These are phyloP conservation scores for Malurus cyaneus DNA, from an alignment of 2,113 vertebrate genomes.

Conservation along the genomic window DNA sequence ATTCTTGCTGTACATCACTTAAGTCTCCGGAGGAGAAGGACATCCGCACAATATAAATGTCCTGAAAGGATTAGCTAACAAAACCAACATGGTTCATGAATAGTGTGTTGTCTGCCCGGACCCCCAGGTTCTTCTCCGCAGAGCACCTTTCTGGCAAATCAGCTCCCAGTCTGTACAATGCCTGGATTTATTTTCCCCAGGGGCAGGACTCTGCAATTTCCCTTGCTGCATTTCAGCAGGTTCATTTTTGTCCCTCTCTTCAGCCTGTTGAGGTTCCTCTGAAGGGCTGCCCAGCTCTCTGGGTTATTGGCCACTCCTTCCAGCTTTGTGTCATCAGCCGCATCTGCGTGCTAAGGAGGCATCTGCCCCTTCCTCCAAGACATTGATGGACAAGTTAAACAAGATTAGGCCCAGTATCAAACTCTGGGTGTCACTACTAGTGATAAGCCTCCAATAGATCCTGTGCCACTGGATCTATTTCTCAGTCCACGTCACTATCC, in stretches of 20 bases:
- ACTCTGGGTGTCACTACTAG: background rate
- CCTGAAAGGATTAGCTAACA: background rate
- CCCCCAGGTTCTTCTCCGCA: background rate
- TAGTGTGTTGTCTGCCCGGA: background rate
- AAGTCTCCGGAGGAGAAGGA: background rate
- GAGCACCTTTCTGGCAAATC: background rate
- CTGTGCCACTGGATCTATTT: background rate
- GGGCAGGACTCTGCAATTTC: background rate
- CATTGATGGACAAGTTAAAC: background rate
- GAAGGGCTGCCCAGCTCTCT: background rate
- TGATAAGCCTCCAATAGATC: background rate
- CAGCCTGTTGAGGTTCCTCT: background rate
- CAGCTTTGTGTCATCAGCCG: accelerated
- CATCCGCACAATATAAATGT: background rate
- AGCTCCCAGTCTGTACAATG: background rate
- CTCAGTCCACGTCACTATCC: background rate
- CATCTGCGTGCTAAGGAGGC: background rate
- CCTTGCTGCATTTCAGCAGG: background rate
- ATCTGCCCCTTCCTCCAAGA: background rate
- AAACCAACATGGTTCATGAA: background rate
- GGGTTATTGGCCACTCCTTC: background rate
- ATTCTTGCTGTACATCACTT: background rate
- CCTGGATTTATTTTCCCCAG: background rate
- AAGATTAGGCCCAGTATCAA: background rate
- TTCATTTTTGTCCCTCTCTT: background rate